Evolutionary conservation across 2,888 invertebrate species (phyloP), one percentile per base, ranked within the genome.

Genomic region (Nematopogon swammerdamellus): DNA sequence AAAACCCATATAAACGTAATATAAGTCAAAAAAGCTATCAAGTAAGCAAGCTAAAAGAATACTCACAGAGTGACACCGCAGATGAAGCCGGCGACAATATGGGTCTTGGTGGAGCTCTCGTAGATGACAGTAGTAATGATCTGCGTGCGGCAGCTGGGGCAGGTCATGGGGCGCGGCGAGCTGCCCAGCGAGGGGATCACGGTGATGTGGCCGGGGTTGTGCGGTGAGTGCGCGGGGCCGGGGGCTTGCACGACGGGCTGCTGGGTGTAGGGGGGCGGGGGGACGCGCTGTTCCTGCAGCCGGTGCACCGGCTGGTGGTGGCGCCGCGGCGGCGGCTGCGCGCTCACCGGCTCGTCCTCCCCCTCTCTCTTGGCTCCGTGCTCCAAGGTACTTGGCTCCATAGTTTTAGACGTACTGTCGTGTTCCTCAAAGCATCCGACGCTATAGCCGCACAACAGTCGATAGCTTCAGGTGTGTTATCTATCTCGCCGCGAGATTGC

Each of bases 1-100:
- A n/a, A n/a, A n/a, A n/a, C n/a, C n/a, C n/a, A n/a, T n/a, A n/a
- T n/a, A n/a, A n/a, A n/a, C n/a, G n/a, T n/a, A n/a, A n/a, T n/a
- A n/a, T n/a, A n/a, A n/a, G n/a, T n/a, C n/a, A n/a, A n/a, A n/a
- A n/a, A n/a, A n/a, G n/a, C n/a, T n/a, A n/a, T n/a, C n/a, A n/a
- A n/a, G n/a, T n/a, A n/a, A n/a, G n/a, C n/a, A n/a, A n/a, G n/a
- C n/a, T n/a, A n/a, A n/a, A n/a, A n/a, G n/a, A n/a, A 14, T 56
- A 64, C 76, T 71, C 63, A 76, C 77, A 67, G 57, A 51, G 73
- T 70, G 47, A 69, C 63, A 48, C 77, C 79, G 60, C 70, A 74
- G 55, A 77, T 59, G 52, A 76, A 77, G 46, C 77, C 79, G 55
- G 76, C 73, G 18, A 72, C 49, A 64, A 77, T 61, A 52, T 79